Conservation (phyloP, 1,140 invertebrate species). For the Drosophila kohkoa region DNA sequence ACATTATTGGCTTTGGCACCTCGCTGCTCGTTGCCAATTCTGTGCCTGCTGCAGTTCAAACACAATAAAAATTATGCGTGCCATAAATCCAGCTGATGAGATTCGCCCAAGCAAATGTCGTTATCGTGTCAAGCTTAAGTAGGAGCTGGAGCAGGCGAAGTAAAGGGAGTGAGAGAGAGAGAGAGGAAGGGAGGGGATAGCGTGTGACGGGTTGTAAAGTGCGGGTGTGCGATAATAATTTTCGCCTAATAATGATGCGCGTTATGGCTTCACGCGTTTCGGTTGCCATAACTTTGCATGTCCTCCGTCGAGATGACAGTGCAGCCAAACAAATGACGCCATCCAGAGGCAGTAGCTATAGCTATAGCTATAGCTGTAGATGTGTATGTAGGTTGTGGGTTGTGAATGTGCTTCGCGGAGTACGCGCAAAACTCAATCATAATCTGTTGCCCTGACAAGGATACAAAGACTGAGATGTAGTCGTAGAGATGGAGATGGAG, state of each 20-base stretch:
- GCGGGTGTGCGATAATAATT: conserved; percentile 76
- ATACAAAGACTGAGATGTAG: conserved; percentile 15
- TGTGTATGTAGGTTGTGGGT: neutral
- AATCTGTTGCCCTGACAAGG: conserved; percentile 71
- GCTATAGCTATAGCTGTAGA: neutral
- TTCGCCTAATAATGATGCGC: conserved; percentile 83
- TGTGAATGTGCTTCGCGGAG: conserved; percentile 3
- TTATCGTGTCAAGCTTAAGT: conserved; percentile 73
- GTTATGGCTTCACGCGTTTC: conserved; percentile 71
- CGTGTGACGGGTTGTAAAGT: conserved; percentile 50
- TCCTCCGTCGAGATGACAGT: conserved; percentile 48
- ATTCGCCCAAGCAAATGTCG: conserved; percentile 68
- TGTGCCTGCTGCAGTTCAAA: conserved; percentile 71
- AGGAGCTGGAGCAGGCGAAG: neutral
- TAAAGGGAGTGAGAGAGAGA: neutral
- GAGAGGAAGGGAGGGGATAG: no score
- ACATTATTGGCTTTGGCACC: conserved; percentile 52
- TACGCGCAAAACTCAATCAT: conserved; percentile 73
- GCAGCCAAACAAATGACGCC: conserved; percentile 46
- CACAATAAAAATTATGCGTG: conserved; percentile 83
- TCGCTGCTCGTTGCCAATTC: conserved; percentile 58
- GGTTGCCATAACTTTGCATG: conserved; percentile 77
- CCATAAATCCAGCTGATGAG: conserved; percentile 81
- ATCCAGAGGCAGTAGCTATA: conserved; percentile 2
- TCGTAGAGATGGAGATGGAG: neutral